Conservation (phyloP, 2,113 vertebrate species). For the Petroica traversi region DNA sequence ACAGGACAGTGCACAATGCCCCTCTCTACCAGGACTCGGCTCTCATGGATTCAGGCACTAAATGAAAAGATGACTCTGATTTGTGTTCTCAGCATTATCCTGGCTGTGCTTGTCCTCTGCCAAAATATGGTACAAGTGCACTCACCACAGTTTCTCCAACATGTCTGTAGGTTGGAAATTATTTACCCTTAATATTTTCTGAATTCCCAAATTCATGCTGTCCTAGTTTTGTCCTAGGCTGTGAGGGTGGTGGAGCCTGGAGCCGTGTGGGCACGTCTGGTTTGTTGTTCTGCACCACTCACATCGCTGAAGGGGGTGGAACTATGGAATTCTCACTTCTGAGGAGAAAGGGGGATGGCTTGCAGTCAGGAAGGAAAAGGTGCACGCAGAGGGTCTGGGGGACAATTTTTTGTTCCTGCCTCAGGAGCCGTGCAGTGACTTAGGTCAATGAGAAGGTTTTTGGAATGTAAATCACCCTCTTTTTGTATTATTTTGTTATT, state of each 20-base stretch:
- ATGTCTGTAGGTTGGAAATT: background rate
- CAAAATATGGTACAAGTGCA: background rate
- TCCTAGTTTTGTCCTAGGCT: background rate
- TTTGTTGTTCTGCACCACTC: background rate
- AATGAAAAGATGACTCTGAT: background rate
- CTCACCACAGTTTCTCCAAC: background rate
- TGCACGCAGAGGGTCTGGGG: background rate
- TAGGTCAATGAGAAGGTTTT: background rate
- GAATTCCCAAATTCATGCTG: background rate
- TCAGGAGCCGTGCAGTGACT: background rate
- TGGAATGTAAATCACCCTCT: rapidly evolving
- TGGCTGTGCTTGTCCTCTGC: background rate
- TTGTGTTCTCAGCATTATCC: background rate
- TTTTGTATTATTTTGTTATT: background rate
- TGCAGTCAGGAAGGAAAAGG: background rate
- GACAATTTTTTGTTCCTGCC: background rate
- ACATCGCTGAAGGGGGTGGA: background rate
- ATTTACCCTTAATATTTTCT: background rate
- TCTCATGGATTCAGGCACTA: background rate
- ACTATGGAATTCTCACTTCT: background rate
- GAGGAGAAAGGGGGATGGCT: background rate
- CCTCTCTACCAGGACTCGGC: background rate
- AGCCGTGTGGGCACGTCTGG: background rate
- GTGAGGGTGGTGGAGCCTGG: background rate
- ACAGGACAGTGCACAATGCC: background rate